These are phyloP conservation scores for Chromoteleia sp. DNA, from an alignment of 2,888 invertebrate genomes.

Conservation along the genomic window DNA sequence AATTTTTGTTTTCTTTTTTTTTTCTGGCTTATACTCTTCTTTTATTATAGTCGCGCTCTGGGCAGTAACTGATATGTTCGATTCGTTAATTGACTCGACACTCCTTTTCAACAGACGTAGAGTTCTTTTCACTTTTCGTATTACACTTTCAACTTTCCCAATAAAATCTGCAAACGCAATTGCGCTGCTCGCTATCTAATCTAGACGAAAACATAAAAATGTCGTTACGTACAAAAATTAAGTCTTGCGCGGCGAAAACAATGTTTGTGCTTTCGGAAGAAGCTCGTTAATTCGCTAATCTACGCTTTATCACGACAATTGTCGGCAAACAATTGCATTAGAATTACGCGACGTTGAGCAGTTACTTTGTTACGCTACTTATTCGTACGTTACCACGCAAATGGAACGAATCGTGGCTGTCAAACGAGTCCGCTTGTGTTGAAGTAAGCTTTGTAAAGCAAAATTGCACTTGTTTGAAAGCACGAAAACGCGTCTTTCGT, in stretches of 20 bases:
- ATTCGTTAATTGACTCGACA: slow-evolving; percentile 45
- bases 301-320: slow-evolving; percentile 62
- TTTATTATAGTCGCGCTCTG: not conserved
- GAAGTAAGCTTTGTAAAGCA: not conserved
- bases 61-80: slow-evolving; percentile 50
- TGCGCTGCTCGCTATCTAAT: slow-evolving; percentile 8
- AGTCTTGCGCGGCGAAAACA: slow-evolving; percentile 25
- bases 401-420: slow-evolving; percentile 3
- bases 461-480: slow-evolving; percentile 13
- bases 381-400: slow-evolving; percentile 18
- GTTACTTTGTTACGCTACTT: slow-evolving; percentile 33
- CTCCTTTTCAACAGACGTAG: not conserved
- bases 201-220: slow-evolving; percentile 2
- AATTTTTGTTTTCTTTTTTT: slow-evolving; percentile 26
- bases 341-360: slow-evolving; percentile 53
- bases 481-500: not conserved
- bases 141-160: too few relatives aligned
- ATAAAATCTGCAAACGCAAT: not conserved
- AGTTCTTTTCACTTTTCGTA: too few relatives aligned
- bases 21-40: not conserved
- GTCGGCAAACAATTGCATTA: slow-evolving; percentile 45
- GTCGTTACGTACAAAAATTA: slow-evolving; percentile 21
- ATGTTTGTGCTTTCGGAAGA: slow-evolving; percentile 48
- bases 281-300: slow-evolving; percentile 44
- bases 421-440: slow-evolving; percentile 17